Base-by-base conservation (phyloP, 1,140 invertebrate genomes). In the Dufourea novaeangliae region DNA sequence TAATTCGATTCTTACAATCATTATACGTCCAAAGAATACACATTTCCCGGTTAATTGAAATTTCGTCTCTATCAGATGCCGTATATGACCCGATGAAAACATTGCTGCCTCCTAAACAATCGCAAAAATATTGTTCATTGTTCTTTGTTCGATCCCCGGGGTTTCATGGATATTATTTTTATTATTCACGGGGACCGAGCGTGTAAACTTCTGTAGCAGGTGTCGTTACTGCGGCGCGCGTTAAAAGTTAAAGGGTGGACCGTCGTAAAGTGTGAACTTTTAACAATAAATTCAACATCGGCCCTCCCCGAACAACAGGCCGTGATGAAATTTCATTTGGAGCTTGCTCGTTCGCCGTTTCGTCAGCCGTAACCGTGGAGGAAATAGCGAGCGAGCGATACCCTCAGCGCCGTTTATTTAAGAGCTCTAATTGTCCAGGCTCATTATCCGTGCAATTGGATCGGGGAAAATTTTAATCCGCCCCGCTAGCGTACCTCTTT, bases 391-490 rank as follows among this genome's bases (percentile, higher is more conserved):
- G n/a, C 29, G 20, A 12, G 3, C 17, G 25, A 34, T 14, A 12
- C 39, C n/a, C 27, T 20, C n/a, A 25, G 32, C 14, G 22, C 17
- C 67, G 25, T 74, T 74, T 74, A 66, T 74, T 74, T 56, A 54
- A 75, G 27, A 75, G 37, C 64, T 75, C 25, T 75, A 75, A 75
- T 75, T 67, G 63, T 75, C 73, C 63, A 12, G 20, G 54, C 39
- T 69, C 64, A 46, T 75, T 75, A 75, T 75, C 64, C 64, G 29
- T 22, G 52, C 52, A 75, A 68, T 75, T 75, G 56, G 52, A 68
- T 75, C 46, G 61, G 12, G 52, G 54, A 12, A 68, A 69, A 75
- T 75, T 68, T 75, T 74, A 74, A 74, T 74, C 71, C 34, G 2
- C 25, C 67, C 52, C 4, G 22, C 22, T 10, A 11, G 2, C 25